phyloP scores from a whole-genome alignment of 2,888 invertebrate species.

The Neoascia interrupta region DNA sequence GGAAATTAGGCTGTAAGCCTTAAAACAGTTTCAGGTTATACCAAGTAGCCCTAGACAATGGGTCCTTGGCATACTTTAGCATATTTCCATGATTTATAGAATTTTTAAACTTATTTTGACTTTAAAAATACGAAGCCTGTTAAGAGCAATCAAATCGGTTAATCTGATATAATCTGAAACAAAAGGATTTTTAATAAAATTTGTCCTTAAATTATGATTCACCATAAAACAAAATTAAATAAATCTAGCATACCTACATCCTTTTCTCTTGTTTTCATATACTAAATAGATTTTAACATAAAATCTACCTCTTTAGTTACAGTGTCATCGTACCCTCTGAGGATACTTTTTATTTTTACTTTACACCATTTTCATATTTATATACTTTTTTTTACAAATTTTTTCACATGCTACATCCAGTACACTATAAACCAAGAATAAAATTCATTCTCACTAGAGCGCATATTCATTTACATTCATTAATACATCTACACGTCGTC shows the following conservation, averaged over 20 bases:
- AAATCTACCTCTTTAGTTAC: slow-evolving; percentile 62
- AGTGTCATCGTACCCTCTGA: slow-evolving; percentile 45
- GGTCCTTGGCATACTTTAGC: no score
- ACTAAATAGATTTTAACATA: slow-evolving; percentile 67
- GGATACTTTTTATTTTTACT: slow-evolving; percentile 23
- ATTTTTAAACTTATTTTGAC: no score
- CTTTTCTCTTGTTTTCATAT: background rate
- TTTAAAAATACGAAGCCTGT: no score
- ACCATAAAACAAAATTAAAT: background rate
- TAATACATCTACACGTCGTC: background rate
- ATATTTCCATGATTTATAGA: no score
- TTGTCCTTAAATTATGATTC: background rate
- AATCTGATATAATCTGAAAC: no score
- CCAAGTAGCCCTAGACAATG: no score
- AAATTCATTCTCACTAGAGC: slow-evolving; percentile 39
- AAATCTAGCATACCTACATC: background rate
- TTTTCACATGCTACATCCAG: slow-evolving; percentile 6
- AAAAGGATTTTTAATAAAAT: background rate
- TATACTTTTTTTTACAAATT: slow-evolving; percentile 48
- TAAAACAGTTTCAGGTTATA: no score
- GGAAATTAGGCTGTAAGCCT: no score
- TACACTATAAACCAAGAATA: slow-evolving; percentile 15
- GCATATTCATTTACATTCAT: slow-evolving; percentile 19
- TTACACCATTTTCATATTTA: background rate
- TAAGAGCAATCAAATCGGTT: no score